These are phyloP conservation scores for Tychaedon coryphoeus DNA, from an alignment of 2,113 vertebrate genomes.

Conservation along the genomic window DNA sequence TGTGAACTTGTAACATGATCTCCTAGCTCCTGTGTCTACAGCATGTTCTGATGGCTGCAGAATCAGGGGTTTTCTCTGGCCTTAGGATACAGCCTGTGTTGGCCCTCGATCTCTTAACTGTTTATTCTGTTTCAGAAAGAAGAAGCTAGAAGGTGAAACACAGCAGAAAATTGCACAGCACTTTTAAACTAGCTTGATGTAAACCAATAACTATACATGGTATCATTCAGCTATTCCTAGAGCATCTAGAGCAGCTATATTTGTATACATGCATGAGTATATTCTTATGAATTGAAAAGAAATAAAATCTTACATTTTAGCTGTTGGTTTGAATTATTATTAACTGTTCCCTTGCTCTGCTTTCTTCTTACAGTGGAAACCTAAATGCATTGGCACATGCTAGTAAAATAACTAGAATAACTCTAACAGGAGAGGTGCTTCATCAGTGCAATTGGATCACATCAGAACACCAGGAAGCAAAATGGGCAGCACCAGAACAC, in stretches of 20 bases:
- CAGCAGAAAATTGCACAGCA: not conserved
- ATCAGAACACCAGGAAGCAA: not conserved
- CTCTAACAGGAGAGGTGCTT: not conserved
- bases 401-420: not conserved
- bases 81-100: not conserved
- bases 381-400: not conserved
- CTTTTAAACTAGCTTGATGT: not conserved
- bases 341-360: not conserved
- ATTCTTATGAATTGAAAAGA: not conserved
- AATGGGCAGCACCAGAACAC: not conserved
- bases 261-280: not conserved
- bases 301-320: not conserved
- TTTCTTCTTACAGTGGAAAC: not conserved
- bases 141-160: not conserved
- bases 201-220: not conserved
- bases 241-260: not conserved
- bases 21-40: not conserved
- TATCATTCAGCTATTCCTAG: not conserved
- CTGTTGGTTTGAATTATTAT: not conserved
- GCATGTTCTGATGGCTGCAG: not conserved
- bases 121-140: not conserved
- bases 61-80: not conserved
- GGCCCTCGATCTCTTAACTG: not conserved
- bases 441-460: not conserved
- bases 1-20: constrained; percentile 33